Base-by-base conservation (phyloP, 2,113 vertebrate genomes). In the Agapornis roseicollis region DNA sequence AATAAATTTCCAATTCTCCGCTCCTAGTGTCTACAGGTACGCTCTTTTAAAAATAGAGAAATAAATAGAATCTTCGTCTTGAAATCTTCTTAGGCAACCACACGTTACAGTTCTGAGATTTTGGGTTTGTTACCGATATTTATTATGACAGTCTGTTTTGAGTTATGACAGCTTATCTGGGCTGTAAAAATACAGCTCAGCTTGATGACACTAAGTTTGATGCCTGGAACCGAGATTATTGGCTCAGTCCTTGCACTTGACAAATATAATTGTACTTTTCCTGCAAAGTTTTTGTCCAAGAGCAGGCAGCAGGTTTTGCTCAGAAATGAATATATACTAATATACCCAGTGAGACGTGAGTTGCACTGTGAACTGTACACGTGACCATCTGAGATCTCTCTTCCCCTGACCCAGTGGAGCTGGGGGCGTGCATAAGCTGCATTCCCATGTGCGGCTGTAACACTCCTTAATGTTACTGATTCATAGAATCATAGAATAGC, bases 371-470 rank as follows among this genome's bases (percentile, higher is more conserved):
- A 47, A 44, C 74, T 35, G 11, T 2, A 2, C 17, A 11, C 6
- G 3, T 15, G 39, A 20, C 11, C 13, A 12, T 70, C 31, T 85
- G 55, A 84, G 35, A 49, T 44, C n/a, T 46, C 17, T 23, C 42
- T 76, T 35, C 23, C 25, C 0, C 0, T 1, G 3, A 15, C 25
- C 8, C 31, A 9, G 5, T 29, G 29, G 41, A 73, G n/a, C 44
- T 52, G 18, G 13, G 27, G 2, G 1, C 11, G 6, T 0, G 1
- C 29, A 63, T 49, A 3, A 37, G 31, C 35, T 58, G 27, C 6
- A 1, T 52, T 73, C 53, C 44, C 18, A 6, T 50, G 20, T 4
- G 33, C 87, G 29, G 18, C 53, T 47, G 10, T 33, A 55, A 27
- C 23, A 20, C 18, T 90, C 47, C 3, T 41, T 80, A 77, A 31